A percentile compares a stretch with the other conserved stretches of the same genome.
Evolutionary conservation across 2,113 vertebrate genomes (phyloP).

Genomic region (Upupa epops): DNA sequence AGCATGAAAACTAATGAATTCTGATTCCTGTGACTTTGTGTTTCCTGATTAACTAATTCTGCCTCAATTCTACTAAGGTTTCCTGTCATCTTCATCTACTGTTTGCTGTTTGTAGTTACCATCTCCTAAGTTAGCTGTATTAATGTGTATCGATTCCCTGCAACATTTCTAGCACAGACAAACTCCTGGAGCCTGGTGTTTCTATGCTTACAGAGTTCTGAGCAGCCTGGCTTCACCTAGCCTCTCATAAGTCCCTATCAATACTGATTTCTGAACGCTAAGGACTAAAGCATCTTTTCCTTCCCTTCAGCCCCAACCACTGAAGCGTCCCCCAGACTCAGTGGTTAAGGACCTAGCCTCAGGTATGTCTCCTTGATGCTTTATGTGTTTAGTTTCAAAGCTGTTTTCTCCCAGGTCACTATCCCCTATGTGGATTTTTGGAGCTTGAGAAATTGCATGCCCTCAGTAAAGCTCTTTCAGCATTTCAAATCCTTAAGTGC

Average conservation of each 20-base stretch:
- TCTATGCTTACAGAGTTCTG: not conserved
- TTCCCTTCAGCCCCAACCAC: not conserved
- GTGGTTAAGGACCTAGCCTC: not conserved
- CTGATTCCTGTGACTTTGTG: not conserved
- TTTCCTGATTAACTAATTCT: not conserved
- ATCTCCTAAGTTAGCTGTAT: not conserved
- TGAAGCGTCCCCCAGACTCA: not conserved
- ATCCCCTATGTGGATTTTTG: not conserved
- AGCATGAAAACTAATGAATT: not conserved
- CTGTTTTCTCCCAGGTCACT: not conserved
- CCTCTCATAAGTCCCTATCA: not conserved
- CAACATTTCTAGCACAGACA: not conserved
- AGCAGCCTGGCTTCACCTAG: not conserved
- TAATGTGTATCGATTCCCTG: not conserved
- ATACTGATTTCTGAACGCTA: not conserved
- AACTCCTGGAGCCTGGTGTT: not conserved
- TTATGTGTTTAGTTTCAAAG: not conserved
- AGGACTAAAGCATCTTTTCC: not conserved
- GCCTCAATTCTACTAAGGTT: not conserved
- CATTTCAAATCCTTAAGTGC: not conserved
- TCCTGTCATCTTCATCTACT: not conserved
- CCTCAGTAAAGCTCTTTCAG: not conserved
- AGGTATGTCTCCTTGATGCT: not conserved
- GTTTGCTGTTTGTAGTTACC: not conserved
- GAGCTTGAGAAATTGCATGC: fast-evolving